Conservation (phyloP, 2,113 vertebrate species). For the Rana temporaria region DNA sequence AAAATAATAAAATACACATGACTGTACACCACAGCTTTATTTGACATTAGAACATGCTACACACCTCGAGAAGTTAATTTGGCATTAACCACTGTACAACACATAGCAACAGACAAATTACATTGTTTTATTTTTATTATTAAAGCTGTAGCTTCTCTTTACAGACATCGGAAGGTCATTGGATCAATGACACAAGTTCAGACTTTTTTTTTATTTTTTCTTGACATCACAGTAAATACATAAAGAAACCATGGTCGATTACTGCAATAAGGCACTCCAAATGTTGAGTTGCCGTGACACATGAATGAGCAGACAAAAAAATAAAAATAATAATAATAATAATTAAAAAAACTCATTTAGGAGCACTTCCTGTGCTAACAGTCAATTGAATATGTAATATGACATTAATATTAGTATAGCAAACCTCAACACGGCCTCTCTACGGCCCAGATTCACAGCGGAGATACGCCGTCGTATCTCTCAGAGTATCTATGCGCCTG, state of each 20-base stretch:
- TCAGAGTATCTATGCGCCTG: too few relatives aligned
- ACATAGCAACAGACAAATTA: conserved; percentile 44
- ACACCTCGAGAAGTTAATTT: conserved; percentile 45
- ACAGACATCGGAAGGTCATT: conserved; percentile 32
- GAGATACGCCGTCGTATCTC: too few relatives aligned
- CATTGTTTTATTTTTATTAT: conserved; percentile 16
- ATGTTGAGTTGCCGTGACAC: conserved; percentile 33
- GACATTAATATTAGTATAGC: neutral
- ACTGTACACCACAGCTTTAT: conserved; percentile 38
- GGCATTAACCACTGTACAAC: conserved; percentile 50
- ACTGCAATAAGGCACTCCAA: conserved; percentile 48
- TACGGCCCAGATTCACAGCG: too few relatives aligned
- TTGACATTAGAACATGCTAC: conserved; percentile 44
- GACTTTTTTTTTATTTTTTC: neutral
- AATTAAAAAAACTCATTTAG: neutral
- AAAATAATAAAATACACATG: conserved; percentile 1
- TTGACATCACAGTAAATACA: conserved; percentile 30
- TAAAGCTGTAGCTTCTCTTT: conserved; percentile 39
- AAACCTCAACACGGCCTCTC: neutral
- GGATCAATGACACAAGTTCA: conserved; percentile 36
- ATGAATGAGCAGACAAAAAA: conserved; percentile 1
- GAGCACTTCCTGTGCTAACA: conserved; percentile 32
- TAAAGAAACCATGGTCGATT: conserved; percentile 22
- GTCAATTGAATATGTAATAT: conserved; percentile 22
- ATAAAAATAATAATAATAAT: neutral